Percentiles rank a stretch among this genome's conserved stretches.
These are phyloP conservation scores for Dendrocincla tyrannina DNA, from an alignment of 2,797 vertebrate species.

Conservation along the genomic window DNA sequence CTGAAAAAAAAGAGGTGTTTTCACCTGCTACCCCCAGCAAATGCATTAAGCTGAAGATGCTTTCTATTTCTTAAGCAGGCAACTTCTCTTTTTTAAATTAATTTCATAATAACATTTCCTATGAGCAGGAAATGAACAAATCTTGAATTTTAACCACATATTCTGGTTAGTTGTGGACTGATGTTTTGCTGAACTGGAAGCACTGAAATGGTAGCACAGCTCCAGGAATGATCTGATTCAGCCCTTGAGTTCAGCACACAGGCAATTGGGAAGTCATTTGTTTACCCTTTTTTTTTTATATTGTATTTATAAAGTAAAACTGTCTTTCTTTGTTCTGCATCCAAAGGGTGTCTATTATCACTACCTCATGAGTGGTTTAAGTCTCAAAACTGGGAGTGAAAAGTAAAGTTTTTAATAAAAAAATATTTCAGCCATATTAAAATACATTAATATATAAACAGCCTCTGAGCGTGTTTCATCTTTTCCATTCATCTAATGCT, in stretches of 20 bases:
- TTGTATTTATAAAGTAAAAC: background rate
- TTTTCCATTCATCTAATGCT: background rate
- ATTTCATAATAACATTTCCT: background rate
- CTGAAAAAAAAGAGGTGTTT: slow-evolving; percentile 58
- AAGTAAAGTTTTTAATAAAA: background rate
- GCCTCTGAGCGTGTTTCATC: background rate
- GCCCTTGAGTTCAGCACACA: background rate
- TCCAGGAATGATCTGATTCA: background rate
- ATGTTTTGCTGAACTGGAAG: background rate
- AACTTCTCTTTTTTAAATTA: background rate
- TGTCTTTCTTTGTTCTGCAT: background rate
- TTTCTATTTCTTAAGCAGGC: background rate
- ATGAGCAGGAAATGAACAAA: background rate
- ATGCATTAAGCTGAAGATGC: background rate
- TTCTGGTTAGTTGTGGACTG: background rate
- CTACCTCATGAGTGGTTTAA: background rate
- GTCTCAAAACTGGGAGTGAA: background rate
- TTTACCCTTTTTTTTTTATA: background rate
- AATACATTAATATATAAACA: background rate
- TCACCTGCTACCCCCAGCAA: slow-evolving; percentile 39
- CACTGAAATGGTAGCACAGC: background rate
- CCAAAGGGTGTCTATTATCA: background rate
- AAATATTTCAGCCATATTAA: background rate
- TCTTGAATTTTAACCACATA: background rate
- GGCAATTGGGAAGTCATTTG: background rate